Conservation (phyloP, 2,888 invertebrate genomes). For the Cheilosia vernalis region DNA sequence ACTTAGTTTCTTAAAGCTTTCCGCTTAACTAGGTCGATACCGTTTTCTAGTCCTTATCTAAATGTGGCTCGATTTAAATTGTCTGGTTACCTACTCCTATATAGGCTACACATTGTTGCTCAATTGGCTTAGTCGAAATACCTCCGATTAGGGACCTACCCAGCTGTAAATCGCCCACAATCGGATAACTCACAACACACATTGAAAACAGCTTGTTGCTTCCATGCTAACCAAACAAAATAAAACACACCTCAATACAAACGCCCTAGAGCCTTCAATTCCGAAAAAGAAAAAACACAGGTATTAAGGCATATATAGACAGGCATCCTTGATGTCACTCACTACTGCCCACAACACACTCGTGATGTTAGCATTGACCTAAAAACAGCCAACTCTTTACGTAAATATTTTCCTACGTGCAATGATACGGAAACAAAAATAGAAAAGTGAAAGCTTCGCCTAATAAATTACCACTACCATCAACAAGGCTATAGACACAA, state of each 20-base stretch:
- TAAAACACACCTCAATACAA: not conserved
- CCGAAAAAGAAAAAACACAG: not conserved
- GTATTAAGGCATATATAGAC: too few relatives aligned
- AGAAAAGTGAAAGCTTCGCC: conserved; percentile 49
- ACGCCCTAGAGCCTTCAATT: not conserved
- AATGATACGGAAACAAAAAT: conserved; percentile 23
- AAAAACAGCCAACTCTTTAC: conserved; percentile 7
- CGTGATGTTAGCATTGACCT: conserved; percentile 17
- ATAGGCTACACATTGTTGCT: too few relatives aligned
- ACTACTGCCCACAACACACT: not conserved
- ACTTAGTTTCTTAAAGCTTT: too few relatives aligned
- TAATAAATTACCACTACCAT: conserved; percentile 54
- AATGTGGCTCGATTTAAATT: too few relatives aligned
- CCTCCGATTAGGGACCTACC: too few relatives aligned
- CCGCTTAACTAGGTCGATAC: too few relatives aligned
- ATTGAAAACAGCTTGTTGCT: conserved; percentile 26
- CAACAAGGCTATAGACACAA: conserved; percentile 47
- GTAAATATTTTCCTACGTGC: conserved; percentile 24
- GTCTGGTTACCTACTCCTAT: too few relatives aligned
- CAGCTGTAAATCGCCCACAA: not conserved
- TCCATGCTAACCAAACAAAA: not conserved
- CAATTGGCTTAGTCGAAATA: too few relatives aligned
- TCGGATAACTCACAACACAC: not conserved
- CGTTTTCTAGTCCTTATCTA: too few relatives aligned
- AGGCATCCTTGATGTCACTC: conserved; percentile 33